A percentile compares a stretch with the other conserved stretches of the same genome.
phyloP scores from a whole-genome alignment of 1,140 invertebrate genomes.

The Drosophila kikkawai region DNA sequence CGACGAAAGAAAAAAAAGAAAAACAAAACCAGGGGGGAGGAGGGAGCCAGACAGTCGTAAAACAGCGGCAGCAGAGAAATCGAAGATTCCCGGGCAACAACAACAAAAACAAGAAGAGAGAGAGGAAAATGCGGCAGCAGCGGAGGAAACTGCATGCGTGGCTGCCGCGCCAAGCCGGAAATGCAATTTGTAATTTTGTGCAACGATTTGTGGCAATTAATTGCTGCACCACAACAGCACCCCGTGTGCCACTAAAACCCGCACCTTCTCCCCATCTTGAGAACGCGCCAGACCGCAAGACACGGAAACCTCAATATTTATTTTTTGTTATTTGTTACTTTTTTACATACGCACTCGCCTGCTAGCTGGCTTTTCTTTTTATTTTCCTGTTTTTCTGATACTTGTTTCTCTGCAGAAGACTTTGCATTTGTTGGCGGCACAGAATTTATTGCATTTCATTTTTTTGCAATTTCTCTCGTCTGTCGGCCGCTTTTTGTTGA shows the following conservation, averaged over 20 bases:
- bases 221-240: conserved; percentile 45
- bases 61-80: conserved; percentile 25
- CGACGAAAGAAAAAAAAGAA: conserved; percentile 4
- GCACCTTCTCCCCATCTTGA: conserved; percentile 1
- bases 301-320: conserved; percentile 76
- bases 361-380: conserved; percentile 7
- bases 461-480: conserved; percentile 44
- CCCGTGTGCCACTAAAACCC: not conserved
- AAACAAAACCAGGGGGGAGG: conserved; percentile 4
- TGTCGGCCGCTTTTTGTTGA: conserved; percentile 1
- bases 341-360: conserved; percentile 13
- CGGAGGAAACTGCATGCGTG: conserved; percentile 48
- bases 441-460: conserved; percentile 78
- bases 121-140: not conserved
- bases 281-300: conserved; percentile 73
- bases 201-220: conserved; percentile 80
- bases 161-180: conserved; percentile 70
- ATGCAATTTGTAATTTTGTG: conserved; percentile 79
- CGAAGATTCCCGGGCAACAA: conserved; percentile 15
- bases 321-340: conserved; percentile 38
- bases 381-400: conserved; percentile 15
- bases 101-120: not conserved
- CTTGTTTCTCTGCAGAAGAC: conserved; percentile 17
- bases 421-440: conserved; percentile 50
- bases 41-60: conserved; percentile 38